Percentiles rank a stretch among this genome's conserved stretches.
These are phyloP conservation scores for Ochropleura plecta DNA, from an alignment of 2,888 invertebrate species.

Conservation along the genomic window DNA sequence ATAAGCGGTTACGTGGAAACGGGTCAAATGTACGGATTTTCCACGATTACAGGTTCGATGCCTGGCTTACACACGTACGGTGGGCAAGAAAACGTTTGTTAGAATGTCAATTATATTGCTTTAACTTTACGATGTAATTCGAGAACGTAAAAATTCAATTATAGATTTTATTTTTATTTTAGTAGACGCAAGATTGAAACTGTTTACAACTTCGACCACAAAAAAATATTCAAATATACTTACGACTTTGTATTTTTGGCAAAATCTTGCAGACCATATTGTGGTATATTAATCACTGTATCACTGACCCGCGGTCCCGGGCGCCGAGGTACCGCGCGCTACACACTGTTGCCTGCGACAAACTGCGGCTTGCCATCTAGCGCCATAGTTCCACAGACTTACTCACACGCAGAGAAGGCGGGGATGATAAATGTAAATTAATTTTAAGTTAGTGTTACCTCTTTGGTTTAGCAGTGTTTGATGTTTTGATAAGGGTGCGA, in stretches of 20 bases:
- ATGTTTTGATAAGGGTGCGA: conserved; percentile 18
- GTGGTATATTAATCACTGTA: conserved; percentile 45
- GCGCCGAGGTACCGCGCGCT: conserved; percentile 42
- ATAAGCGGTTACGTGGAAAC: conserved; percentile 45
- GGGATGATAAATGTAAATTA: conserved; percentile 56
- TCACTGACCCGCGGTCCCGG: conserved; percentile 32
- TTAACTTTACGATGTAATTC: not conserved
- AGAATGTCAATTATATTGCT: not conserved
- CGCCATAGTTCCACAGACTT: conserved; percentile 46
- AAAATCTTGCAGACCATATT: conserved; percentile 84
- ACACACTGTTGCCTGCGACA: conserved; percentile 30
- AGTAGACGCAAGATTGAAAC: not conserved
- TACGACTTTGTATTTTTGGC: conserved; percentile 78
- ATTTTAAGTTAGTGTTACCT: not conserved
- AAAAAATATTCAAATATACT: conserved; percentile 66
- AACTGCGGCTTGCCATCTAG: conserved; percentile 39
- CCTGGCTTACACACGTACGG: conserved; percentile 9
- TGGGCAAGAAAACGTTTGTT: not conserved
- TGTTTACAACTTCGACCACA: not conserved
- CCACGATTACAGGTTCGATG: conserved; percentile 52
- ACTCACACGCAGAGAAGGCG: conserved; percentile 46
- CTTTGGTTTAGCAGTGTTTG: not conserved
- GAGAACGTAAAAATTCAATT: not conserved
- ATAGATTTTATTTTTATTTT: not conserved
- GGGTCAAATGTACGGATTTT: conserved; percentile 20